Conservation (phyloP, 2,797 vertebrate species). For the Sphenodon punctatus region DNA sequence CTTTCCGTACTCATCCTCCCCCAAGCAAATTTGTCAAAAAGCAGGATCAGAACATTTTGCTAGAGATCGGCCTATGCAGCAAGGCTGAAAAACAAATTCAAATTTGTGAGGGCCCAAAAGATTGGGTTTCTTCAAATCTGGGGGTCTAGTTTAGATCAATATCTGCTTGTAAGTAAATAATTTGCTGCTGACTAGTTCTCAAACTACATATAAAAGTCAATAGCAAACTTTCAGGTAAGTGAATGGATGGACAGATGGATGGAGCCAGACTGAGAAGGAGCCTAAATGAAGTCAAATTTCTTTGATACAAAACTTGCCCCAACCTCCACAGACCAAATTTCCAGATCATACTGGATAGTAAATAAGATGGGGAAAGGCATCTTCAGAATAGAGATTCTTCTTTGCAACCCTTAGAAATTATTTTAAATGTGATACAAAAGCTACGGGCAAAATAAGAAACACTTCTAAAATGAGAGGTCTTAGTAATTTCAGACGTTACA, state of each 20-base stretch:
- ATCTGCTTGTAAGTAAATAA: no score
- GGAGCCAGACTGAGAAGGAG: background rate
- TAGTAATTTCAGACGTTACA: no score
- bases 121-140: background rate
- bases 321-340: background rate
- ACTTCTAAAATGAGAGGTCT: no score
- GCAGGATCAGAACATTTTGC: background rate
- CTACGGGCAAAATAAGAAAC: no score
- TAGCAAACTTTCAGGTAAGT: background rate
- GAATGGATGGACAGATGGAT: background rate
- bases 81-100: background rate
- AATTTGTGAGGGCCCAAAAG: background rate
- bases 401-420: background rate
- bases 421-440: background rate
- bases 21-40: no score
- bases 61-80: background rate
- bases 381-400: background rate
- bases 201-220: no score
- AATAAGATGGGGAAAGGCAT: background rate
- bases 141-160: background rate
- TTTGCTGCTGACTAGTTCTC: no score
- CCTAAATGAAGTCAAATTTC: background rate
- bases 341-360: background rate
- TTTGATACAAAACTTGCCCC: background rate
- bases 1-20: no score